Evolutionary conservation across 2,797 vertebrate genomes (phyloP).

Genomic region (Iguana delicatissima): DNA sequence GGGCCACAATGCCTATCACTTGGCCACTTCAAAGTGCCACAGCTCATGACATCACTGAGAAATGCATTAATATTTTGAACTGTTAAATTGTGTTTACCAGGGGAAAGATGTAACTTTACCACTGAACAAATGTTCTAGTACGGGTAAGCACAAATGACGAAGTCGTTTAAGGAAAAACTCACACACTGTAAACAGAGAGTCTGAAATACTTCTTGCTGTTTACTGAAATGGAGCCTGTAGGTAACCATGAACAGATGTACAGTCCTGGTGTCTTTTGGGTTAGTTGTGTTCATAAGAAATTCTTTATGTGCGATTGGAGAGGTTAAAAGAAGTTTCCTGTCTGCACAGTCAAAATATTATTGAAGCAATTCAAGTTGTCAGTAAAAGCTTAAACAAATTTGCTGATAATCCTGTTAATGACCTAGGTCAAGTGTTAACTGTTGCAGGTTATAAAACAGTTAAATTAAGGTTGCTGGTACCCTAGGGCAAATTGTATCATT

Average conservation of each 20-base stretch:
- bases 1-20: not conserved
- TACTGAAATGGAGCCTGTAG: slow-evolving; percentile 60
- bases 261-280: slow-evolving; percentile 62
- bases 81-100: slow-evolving; percentile 50
- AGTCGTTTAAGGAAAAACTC: slow-evolving; percentile 57
- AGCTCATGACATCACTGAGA: slow-evolving; percentile 35
- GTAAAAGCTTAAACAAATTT: slow-evolving; percentile 89
- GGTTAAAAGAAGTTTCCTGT: slow-evolving; percentile 82
- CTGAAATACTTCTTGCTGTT: slow-evolving; percentile 62
- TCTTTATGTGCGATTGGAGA: slow-evolving; percentile 81
- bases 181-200: slow-evolving; percentile 42
- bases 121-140: slow-evolving; percentile 49
- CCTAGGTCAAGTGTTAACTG: slow-evolving; percentile 88
- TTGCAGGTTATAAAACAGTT: slow-evolving; percentile 84
- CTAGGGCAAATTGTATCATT: slow-evolving; percentile 78
- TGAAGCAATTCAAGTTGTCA: slow-evolving; percentile 86
- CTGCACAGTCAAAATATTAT: slow-evolving; percentile 85
- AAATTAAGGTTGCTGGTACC: slow-evolving; percentile 84
- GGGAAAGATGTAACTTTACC: slow-evolving; percentile 52
- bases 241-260: slow-evolving; percentile 71
- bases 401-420: slow-evolving; percentile 89
- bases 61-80: slow-evolving; percentile 44
- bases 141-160: slow-evolving; percentile 46
- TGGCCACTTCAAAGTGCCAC: slow-evolving; percentile 36
- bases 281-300: slow-evolving; percentile 76